Conservation (phyloP, 37 sponge, comb jelly and placozoan genomes). For the Tethya wilhelma region DNA sequence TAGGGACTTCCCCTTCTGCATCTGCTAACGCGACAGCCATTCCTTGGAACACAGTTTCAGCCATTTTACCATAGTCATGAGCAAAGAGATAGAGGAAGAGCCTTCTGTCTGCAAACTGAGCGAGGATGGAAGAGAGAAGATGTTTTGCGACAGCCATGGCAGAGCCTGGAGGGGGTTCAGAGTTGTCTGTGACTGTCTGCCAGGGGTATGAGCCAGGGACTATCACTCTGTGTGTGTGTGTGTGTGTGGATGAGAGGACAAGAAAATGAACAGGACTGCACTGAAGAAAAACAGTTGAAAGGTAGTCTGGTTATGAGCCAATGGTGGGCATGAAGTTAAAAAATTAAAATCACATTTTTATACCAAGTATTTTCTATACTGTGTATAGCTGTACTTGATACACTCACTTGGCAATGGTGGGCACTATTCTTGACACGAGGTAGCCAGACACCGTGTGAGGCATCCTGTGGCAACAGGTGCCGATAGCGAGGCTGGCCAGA, state of each 20-base stretch:
- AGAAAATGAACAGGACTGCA: not conserved
- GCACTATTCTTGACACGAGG: conserved; percentile 48
- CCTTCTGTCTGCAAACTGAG: conserved; percentile 63
- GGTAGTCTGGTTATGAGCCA: too few species aligned
- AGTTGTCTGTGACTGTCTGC: conserved; percentile 15
- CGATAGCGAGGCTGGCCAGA: conserved; percentile 36
- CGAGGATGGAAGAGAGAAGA: conserved; percentile 46
- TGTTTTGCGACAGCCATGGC: conserved; percentile 56
- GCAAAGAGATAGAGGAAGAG: conserved; percentile 74
- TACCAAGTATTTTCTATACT: not conserved
- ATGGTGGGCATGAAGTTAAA: not conserved
- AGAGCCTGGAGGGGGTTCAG: conserved; percentile 48
- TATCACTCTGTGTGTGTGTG: conserved; percentile 33
- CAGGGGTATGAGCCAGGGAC: conserved; percentile 52
- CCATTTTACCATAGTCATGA: not conserved
- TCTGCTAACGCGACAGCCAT: conserved; percentile 8
- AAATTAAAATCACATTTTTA: not conserved
- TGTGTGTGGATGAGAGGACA: not conserved
- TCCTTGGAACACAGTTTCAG: conserved; percentile 22
- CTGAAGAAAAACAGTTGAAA: not conserved
- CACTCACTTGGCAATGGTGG: conserved; percentile 47
- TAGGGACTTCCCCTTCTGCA: conserved; percentile 4
- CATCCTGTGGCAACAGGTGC: conserved; percentile 48
- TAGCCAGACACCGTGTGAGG: conserved; percentile 39
- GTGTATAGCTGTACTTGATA: not conserved